phyloP scores from a whole-genome alignment of 2,888 invertebrate genomes.

The Agrotis ipsilon region DNA sequence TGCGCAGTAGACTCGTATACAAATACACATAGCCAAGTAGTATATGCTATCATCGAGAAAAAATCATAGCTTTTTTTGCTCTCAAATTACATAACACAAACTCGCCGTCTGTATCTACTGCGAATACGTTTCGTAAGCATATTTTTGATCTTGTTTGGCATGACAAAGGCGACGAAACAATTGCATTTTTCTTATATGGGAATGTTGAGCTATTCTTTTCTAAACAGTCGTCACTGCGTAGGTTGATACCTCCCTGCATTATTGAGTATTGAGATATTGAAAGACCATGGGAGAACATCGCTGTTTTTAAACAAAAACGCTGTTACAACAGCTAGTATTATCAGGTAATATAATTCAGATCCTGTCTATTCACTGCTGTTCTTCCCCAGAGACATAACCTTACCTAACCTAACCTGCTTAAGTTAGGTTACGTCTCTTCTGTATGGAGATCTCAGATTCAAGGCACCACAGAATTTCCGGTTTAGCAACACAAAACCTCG shows the following conservation, averaged over 20 bases:
- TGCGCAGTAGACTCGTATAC: slow-evolving; percentile 60
- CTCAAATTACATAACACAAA: slow-evolving; percentile 41
- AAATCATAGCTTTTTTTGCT: slow-evolving; percentile 38
- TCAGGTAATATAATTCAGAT: no score
- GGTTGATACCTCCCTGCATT: not conserved
- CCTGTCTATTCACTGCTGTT: no score
- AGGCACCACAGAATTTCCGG: no score
- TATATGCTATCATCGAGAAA: slow-evolving; percentile 16
- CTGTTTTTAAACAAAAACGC: not conserved
- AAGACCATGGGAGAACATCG: not conserved
- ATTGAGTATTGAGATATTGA: not conserved
- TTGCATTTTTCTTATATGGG: slow-evolving; percentile 20
- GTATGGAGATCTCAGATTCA: no score
- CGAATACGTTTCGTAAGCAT: slow-evolving; percentile 13
- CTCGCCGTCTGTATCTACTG: slow-evolving; percentile 1
- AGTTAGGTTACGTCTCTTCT: no score
- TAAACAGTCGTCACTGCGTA: not conserved
- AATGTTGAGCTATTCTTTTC: slow-evolving; percentile 14
- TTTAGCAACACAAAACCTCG: no score
- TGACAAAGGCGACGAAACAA: slow-evolving; percentile 19
- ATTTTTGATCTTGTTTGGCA: slow-evolving; percentile 23
- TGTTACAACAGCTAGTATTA: no score
- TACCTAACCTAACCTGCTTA: no score
- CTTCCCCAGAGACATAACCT: no score
- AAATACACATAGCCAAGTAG: not conserved